Base-by-base conservation (phyloP, 2,113 vertebrate species). In the Alligator mississippiensis region DNA sequence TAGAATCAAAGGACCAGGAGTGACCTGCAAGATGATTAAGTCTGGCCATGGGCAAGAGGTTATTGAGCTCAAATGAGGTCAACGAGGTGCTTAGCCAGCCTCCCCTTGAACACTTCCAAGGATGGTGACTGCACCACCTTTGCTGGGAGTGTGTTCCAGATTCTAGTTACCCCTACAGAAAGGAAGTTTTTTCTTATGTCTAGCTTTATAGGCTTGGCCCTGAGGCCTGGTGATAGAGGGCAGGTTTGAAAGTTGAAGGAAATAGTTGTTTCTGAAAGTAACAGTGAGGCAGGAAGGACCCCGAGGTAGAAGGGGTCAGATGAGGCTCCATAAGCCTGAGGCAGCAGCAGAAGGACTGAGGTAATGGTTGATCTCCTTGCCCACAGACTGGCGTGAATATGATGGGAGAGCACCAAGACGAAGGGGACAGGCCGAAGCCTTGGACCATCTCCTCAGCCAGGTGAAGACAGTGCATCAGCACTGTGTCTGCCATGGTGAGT, bases 401-500 rank as follows among this genome's bases (percentile, higher is more conserved):
- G 98, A 99, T 0, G 98, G 98, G 16, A 97, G 98, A 3, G 95
- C 97, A 1, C 98, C 98, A 0, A 97, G 98, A 54, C 97, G 98
- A 62, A 97, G 97, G 89, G 98, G 98, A 70, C 98, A 99, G 94
- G 98, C 98, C 17, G 98, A 98, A 93, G 98, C 98, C 16, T 95
- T 99, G 63, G 98, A 99, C 91, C 98, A 98, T 72, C 98, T 99
- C 13, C 98, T 99, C 47, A 95, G 96, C n/a, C 98, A 98, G 96
- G 98, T 99, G 95, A 99, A 99, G 96, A 98, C 98, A 0, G 95
- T 98, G 85, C 99, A 99, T 91, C 98, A 98, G 87, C 97, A 99
- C 94, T 99, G 98, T 7, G 89, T 98, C 59, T 99, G 98, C 94
- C 99, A 99, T 0, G 99, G 99, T 99, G 98, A 97, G 97, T 92